These are phyloP conservation scores for Desmodus rotundus DNA, from an alignment of 2,113 vertebrate genomes.

Conservation along the genomic window DNA sequence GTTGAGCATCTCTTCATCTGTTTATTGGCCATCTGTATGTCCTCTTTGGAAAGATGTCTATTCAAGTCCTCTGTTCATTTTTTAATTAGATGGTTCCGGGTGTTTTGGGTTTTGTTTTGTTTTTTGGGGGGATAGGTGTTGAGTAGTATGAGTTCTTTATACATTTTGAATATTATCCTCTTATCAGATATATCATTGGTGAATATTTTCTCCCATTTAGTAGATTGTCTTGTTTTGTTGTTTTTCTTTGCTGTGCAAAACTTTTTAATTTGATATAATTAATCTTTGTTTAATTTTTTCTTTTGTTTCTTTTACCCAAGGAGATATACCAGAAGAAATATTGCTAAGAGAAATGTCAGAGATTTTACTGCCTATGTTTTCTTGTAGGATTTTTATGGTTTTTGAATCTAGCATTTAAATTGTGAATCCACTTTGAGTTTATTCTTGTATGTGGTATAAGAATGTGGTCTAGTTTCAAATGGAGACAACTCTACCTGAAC, in stretches of 20 bases:
- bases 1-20: background rate
- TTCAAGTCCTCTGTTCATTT: background rate
- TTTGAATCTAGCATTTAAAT: too few species aligned
- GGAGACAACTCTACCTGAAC: too few species aligned
- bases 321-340: background rate
- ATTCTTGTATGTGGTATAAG: background rate
- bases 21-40: background rate
- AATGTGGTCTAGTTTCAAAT: background rate
- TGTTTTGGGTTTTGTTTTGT: too few species aligned
- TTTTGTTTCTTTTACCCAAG: background rate
- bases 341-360: background rate
- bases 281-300: background rate
- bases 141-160: background rate
- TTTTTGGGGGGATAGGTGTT: background rate
- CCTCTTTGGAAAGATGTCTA: background rate
- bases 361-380: background rate
- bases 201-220: background rate
- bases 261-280: background rate
- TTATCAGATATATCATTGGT: background rate
- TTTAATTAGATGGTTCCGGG: background rate
- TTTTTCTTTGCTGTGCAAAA: background rate
- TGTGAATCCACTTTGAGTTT: too few species aligned
- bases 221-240: background rate
- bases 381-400: too few species aligned
- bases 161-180: background rate